Evolutionary conservation across 2,113 vertebrate genomes (phyloP).

Genomic region (Pimephales promelas): DNA sequence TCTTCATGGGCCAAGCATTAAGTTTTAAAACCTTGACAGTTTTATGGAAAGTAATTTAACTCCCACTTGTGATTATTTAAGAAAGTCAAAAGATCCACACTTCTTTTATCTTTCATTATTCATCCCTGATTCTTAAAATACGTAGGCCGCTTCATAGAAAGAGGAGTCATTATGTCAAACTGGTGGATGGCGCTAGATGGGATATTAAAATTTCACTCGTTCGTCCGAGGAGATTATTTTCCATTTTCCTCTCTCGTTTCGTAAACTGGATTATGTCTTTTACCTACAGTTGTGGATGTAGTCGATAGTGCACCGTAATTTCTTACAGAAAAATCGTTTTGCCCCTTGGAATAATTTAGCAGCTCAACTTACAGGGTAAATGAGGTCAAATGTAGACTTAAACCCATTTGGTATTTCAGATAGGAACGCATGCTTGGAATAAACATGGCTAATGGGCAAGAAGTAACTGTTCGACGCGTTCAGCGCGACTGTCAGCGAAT

Average conservation of each 20-base stretch:
- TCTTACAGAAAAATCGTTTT: neutral
- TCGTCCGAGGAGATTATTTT: constrained; percentile 60
- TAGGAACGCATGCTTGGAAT: constrained; percentile 4
- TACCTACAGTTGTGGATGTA: constrained; percentile 22
- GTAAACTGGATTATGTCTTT: constrained; percentile 50
- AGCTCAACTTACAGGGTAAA: constrained; percentile 2
- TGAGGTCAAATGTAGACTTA: constrained; percentile 30
- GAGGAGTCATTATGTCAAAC: constrained; percentile 67
- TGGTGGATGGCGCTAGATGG: constrained; percentile 54
- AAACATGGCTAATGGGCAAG: constrained; percentile 19
- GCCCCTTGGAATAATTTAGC: constrained; percentile 23
- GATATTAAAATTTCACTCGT: constrained; percentile 62
- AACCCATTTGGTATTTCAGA: constrained; percentile 21
- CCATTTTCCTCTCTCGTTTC: constrained; percentile 47
- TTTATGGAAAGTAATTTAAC: constrained; percentile 63
- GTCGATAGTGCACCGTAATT: constrained; percentile 14
- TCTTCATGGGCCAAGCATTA: constrained; percentile 52
- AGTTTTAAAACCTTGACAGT: constrained; percentile 61
- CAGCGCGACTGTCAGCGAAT: neutral
- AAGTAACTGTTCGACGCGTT: neutral
- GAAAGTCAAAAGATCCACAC: constrained; percentile 59
- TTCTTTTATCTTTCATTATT: constrained; percentile 66
- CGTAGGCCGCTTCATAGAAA: constrained; percentile 27
- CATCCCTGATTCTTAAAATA: constrained; percentile 52
- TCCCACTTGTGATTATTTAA: constrained; percentile 61